These are phyloP conservation scores for Gymnoscopelus braueri DNA, from an alignment of 2,797 vertebrate species.

Conservation along the genomic window DNA sequence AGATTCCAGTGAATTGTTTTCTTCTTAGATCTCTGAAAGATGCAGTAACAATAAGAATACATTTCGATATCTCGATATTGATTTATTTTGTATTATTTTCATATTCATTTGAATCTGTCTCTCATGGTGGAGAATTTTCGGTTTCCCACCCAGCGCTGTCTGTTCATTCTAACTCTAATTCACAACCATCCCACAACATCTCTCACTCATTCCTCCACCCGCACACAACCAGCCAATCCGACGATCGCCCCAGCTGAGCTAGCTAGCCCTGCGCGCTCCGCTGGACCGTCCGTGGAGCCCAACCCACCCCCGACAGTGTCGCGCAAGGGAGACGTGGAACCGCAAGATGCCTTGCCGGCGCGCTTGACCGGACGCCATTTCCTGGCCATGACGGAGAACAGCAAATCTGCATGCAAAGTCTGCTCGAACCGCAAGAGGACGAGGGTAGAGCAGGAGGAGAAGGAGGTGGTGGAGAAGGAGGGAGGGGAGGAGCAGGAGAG, in stretches of 20 bases:
- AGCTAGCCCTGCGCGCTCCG: slow-evolving; percentile 51
- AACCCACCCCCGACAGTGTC: slow-evolving; percentile 32
- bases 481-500: slow-evolving; percentile 7
- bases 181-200: slow-evolving; percentile 16
- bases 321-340: slow-evolving; percentile 42
- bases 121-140: too few species aligned
- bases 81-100: too few species aligned
- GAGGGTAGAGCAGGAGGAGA: slow-evolving; percentile 28
- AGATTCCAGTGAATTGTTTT: too few species aligned
- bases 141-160: too few species aligned
- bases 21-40: too few species aligned
- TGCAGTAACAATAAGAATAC: too few species aligned
- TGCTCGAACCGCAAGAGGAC: slow-evolving; percentile 66
- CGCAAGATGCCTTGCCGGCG: slow-evolving; percentile 42
- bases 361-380: slow-evolving; percentile 74
- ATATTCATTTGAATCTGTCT: too few species aligned
- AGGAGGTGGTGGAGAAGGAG: slow-evolving; percentile 19
- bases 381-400: slow-evolving; percentile 53
- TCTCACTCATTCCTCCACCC: slow-evolving; percentile 32
- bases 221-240: slow-evolving; percentile 68
- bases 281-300: slow-evolving; percentile 44
- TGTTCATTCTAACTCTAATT: slow-evolving; percentile 4
- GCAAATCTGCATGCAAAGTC: slow-evolving; percentile 63
- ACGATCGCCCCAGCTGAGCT: slow-evolving; percentile 68
- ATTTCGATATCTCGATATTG: too few species aligned